Conservation (phyloP, 2,888 invertebrate species). For the Eupithecia abbreviata region DNA sequence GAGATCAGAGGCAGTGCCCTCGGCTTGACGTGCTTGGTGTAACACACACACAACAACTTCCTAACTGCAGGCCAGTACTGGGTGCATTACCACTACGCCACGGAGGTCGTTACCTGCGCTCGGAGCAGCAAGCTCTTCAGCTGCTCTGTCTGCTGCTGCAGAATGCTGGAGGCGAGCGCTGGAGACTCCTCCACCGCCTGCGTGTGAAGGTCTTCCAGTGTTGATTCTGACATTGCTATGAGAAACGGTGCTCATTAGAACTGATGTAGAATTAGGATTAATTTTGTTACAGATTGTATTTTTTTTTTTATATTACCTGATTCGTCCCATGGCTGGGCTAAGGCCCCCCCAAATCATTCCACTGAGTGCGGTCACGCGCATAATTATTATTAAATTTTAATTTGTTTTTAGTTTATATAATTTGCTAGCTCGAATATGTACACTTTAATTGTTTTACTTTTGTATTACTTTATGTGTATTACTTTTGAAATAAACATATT, state of each 20-base stretch:
- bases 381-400: too few species aligned
- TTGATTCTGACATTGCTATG: conserved; percentile 59
- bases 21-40: background rate
- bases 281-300: too few species aligned
- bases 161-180: conserved; percentile 65
- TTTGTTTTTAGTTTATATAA: too few species aligned
- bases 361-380: too few species aligned
- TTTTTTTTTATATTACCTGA: too few species aligned
- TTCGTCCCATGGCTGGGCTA: too few species aligned
- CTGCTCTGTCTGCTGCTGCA: conserved; percentile 80
- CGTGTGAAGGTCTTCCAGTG: conserved; percentile 55
- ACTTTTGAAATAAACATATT: too few species aligned
- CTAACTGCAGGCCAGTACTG: background rate
- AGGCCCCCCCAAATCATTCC: too few species aligned
- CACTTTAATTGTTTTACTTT: too few species aligned
- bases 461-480: too few species aligned
- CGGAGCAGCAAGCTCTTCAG: conserved; percentile 78
- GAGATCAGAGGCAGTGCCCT: background rate
- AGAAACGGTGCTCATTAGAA: background rate
- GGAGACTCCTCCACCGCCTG: conserved; percentile 48
- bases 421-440: too few species aligned
- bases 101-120: conserved; percentile 57
- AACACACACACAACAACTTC: background rate
- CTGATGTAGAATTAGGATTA: background rate
- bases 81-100: background rate